These are phyloP conservation scores for Chitala chitala DNA, from an alignment of 2,113 vertebrate species.

Conservation along the genomic window DNA sequence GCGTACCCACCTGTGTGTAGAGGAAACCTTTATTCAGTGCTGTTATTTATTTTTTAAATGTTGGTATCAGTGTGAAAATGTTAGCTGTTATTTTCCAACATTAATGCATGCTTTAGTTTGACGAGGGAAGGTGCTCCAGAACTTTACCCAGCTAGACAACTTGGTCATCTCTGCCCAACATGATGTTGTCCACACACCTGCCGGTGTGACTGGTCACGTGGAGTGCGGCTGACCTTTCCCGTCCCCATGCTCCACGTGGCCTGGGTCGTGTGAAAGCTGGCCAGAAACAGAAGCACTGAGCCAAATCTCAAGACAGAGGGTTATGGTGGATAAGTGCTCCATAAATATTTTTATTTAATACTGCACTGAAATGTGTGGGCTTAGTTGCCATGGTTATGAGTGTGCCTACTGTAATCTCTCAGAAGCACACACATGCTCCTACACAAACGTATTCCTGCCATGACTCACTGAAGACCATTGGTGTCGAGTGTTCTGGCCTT, in stretches of 20 bases:
- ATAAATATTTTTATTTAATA: not conserved
- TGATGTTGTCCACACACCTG: too few relatives aligned
- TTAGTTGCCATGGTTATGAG: constrained; percentile 11
- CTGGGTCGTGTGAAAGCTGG: too few relatives aligned
- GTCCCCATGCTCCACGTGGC: too few relatives aligned
- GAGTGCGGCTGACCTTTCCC: too few relatives aligned
- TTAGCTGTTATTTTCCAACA: not conserved
- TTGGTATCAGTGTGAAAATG: not conserved
- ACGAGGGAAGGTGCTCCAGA: too few relatives aligned
- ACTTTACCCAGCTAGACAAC: too few relatives aligned
- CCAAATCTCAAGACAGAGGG: too few relatives aligned
- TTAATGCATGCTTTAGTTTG: not conserved
- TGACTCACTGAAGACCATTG: not conserved
- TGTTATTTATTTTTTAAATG: not conserved
- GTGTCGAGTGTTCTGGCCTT: not conserved
- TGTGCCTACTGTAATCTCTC: not conserved
- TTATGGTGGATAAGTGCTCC: not conserved
- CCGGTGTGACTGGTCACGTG: too few relatives aligned
- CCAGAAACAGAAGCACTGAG: too few relatives aligned
- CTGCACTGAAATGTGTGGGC: not conserved
- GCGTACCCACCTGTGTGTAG: not conserved
- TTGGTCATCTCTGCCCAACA: too few relatives aligned
- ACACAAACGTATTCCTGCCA: not conserved
- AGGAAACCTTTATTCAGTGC: not conserved
- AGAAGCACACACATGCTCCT: not conserved